A percentile compares a stretch with the other conserved stretches of the same genome.
These are phyloP conservation scores for Nipponacmea schrenckii DNA, from an alignment of 2,888 invertebrate species.

Conservation along the genomic window DNA sequence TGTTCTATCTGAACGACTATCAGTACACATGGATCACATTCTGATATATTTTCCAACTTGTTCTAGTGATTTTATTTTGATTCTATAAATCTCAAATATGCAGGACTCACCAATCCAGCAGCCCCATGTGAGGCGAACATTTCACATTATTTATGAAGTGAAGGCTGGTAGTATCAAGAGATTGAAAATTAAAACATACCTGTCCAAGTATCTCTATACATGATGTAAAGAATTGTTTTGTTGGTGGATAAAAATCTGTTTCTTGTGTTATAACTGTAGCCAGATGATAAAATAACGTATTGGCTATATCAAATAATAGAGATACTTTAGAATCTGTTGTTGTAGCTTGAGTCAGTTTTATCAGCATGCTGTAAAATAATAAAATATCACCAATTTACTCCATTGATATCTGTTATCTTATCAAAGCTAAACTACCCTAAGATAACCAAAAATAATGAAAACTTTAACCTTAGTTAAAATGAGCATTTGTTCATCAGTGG, in stretches of 20 bases:
- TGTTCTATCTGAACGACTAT: too few species aligned
- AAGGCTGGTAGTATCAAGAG: too few species aligned
- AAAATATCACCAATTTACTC: neutral
- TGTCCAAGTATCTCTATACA: constrained; percentile 79
- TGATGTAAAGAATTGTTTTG: constrained; percentile 77
- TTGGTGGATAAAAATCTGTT: constrained; percentile 77
- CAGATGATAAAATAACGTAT: constrained; percentile 75
- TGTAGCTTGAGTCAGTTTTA: constrained; percentile 49
- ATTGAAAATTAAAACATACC: constrained; percentile 41
- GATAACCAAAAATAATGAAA: neutral
- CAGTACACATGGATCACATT: too few species aligned
- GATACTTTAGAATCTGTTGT: constrained; percentile 35
- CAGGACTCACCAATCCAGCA: too few species aligned
- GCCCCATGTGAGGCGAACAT: too few species aligned
- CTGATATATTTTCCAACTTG: too few species aligned
- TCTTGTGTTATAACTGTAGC: constrained; percentile 76
- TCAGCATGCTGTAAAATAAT: constrained; percentile 45
- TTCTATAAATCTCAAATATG: too few species aligned
- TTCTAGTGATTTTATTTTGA: too few species aligned
- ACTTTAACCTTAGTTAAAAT: neutral
- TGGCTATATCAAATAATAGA: constrained; percentile 47
- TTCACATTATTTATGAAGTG: too few species aligned
- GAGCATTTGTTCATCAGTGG: neutral
- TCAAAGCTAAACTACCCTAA: neutral
- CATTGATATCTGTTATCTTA: neutral